Percentiles rank a stretch among this genome's conserved stretches.
These are phyloP conservation scores for Phyto melanocephala DNA, from an alignment of 2,888 invertebrate genomes.

Conservation along the genomic window DNA sequence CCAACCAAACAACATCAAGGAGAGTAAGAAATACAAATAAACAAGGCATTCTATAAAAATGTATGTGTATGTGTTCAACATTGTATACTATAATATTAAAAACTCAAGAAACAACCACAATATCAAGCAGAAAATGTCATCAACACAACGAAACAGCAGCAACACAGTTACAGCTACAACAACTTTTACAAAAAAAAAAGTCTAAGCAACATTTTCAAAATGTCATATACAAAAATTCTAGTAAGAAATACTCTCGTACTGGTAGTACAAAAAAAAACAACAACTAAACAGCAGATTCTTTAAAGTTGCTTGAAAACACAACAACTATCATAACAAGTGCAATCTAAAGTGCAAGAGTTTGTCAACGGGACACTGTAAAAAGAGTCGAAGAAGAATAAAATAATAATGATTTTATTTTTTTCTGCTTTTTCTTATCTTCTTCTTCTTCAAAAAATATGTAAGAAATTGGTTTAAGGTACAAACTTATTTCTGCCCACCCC, in stretches of 20 bases:
- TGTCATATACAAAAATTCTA: constrained; percentile 51
- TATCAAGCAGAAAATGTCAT: constrained; percentile 61
- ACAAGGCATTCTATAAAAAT: not conserved
- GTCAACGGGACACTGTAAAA: constrained; percentile 5
- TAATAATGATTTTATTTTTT: constrained; percentile 56
- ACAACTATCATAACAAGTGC: not conserved
- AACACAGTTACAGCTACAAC: constrained; percentile 22
- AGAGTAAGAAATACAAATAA: constrained; percentile 20
- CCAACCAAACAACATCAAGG: constrained; percentile 57
- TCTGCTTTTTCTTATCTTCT: constrained; percentile 11
- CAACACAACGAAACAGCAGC: constrained; percentile 48
- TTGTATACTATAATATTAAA: constrained; percentile 21
- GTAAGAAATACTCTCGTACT: constrained; percentile 42
- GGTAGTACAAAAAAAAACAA: constrained; percentile 18
- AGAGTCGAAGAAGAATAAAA: constrained; percentile 41
- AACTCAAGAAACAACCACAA: constrained; percentile 52
- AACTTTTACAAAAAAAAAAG: constrained; percentile 8
- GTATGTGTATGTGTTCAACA: not conserved
- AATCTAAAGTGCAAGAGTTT: constrained; percentile 39
- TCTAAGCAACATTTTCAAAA: constrained; percentile 62
- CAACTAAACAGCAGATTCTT: constrained; percentile 1
- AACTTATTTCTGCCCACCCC: not conserved
- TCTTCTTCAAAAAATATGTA: not conserved
- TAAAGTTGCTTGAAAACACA: constrained; percentile 42
- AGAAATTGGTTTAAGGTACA: constrained; percentile 43